Percentiles rank a stretch among this genome's conserved stretches.
Conservation (phyloP, 2,113 vertebrate genomes). For the Ictidomys tridecemlineatus region DNA sequence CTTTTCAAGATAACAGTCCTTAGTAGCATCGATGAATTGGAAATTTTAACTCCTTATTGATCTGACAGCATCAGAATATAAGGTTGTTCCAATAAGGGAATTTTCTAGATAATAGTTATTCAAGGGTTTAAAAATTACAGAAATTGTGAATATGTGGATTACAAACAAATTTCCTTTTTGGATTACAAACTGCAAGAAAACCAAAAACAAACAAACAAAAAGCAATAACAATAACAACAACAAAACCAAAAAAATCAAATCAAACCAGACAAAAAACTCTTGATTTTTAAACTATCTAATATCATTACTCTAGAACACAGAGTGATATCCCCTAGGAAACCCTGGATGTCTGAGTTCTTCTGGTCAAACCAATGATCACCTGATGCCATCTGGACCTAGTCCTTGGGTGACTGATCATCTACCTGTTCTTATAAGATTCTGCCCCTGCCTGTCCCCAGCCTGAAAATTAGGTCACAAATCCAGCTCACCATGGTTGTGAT, state of each 20-base stretch:
- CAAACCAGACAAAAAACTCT: no score
- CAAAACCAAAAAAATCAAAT: no score
- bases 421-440: no score
- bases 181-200: neutral
- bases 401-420: neutral
- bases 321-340: neutral
- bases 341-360: neutral
- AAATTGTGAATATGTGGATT: neutral
- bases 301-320: neutral
- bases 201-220: no score
- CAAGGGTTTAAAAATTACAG: neutral
- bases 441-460: neutral
- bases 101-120: neutral
- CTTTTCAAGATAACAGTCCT: neutral
- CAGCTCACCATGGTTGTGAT: neutral
- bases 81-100: neutral
- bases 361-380: neutral
- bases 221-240: no score
- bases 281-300: neutral
- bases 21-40: neutral
- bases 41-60: neutral
- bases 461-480: neutral
- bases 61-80: neutral
- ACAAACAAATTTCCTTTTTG: neutral
- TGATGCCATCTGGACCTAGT: fast-evolving